Conservation (phyloP, 2,888 invertebrate genomes). For the Leptopilina drosophilae region DNA sequence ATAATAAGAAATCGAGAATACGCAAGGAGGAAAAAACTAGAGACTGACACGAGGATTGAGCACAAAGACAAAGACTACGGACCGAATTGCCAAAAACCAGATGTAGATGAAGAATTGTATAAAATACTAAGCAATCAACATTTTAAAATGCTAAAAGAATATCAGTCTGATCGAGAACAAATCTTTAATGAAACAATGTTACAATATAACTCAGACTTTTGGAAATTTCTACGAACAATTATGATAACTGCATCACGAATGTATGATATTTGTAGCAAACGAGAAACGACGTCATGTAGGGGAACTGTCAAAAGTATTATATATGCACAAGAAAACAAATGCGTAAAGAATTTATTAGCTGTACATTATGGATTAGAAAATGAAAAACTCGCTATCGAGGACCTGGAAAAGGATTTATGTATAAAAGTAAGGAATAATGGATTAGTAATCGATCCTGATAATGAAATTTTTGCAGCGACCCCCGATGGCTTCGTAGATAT, state of each 20-base stretch:
- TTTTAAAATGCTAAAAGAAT: not conserved
- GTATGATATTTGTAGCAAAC: slow-evolving; percentile 48
- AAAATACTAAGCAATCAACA: not conserved
- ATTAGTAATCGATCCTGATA: slow-evolving; percentile 48
- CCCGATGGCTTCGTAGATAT: slow-evolving; percentile 52
- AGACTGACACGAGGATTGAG: not conserved
- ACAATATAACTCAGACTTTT: not conserved
- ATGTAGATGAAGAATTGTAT: not conserved
- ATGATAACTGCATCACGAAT: slow-evolving; percentile 50
- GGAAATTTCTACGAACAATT: not conserved
- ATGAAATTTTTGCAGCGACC: slow-evolving; percentile 46
- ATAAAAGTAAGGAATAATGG: slow-evolving; percentile 43
- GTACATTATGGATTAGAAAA: slow-evolving; percentile 49
- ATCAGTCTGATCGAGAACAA: not conserved
- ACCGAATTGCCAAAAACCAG: not conserved
- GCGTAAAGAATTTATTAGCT: not conserved
- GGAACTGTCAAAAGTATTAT: slow-evolving; percentile 48
- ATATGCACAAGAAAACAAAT: slow-evolving; percentile 35
- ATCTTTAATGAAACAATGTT: not conserved
- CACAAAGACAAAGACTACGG: not conserved
- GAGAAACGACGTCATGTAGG: slow-evolving; percentile 46
- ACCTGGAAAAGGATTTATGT: slow-evolving; percentile 10
- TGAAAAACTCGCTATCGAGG: slow-evolving; percentile 46
- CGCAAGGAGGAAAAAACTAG: not conserved
- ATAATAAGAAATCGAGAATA: not conserved